phyloP scores from a whole-genome alignment of 2,797 vertebrate species.

The Morus bassanus region DNA sequence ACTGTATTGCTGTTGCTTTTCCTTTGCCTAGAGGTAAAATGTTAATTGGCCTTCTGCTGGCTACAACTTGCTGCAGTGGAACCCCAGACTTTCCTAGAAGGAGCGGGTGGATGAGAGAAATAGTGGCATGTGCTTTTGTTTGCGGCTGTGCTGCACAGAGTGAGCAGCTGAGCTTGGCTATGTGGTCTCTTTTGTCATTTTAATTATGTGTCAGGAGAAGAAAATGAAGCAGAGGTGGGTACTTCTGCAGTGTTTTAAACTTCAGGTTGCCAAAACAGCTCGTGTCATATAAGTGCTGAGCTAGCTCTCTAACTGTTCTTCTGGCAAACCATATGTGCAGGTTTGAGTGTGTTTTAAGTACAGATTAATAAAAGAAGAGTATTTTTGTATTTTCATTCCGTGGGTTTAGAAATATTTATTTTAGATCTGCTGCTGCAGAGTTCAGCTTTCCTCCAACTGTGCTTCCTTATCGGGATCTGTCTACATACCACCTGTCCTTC shows the following conservation, averaged over 20 bases:
- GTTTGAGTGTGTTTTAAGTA: background rate
- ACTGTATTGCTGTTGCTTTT: background rate
- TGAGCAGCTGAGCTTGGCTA: background rate
- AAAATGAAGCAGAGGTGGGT: background rate
- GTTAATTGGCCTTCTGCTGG: background rate
- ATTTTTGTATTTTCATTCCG: background rate
- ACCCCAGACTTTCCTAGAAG: background rate
- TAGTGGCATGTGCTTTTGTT: background rate
- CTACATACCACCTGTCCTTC: background rate
- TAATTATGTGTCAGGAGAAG: background rate
- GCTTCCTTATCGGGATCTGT: background rate
- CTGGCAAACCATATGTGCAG: background rate
- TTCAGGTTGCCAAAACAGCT: background rate
- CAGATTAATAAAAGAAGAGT: background rate
- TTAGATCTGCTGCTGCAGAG: background rate
- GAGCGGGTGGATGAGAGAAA: background rate
- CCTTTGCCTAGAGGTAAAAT: background rate
- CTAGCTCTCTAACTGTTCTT: background rate
- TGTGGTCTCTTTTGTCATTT: background rate
- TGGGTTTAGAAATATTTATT: background rate
- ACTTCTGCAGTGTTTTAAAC: background rate
- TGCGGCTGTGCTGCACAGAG: background rate
- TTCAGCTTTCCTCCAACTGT: background rate
- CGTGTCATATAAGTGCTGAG: background rate
- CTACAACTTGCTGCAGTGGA: background rate